Base-by-base conservation (phyloP, 92 coral and sea anemone genomes). In the Zoanthus sansibaricus region DNA sequence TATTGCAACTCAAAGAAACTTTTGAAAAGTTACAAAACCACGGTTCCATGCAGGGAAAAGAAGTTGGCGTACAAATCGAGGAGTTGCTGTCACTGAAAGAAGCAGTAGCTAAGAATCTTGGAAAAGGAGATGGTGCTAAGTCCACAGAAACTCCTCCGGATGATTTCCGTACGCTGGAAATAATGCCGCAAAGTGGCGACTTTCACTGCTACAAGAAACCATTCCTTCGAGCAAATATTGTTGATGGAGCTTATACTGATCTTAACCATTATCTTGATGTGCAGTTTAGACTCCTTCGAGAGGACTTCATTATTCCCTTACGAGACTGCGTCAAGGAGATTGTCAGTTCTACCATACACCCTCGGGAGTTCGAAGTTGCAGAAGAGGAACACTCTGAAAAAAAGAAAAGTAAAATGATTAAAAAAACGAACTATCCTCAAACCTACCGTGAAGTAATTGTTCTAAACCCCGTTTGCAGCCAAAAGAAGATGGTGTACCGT, bases 221-320 rank as follows among this genome's bases (percentile, higher is more conserved):
- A 66, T 96, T 94, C 66, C 90, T 96, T 12, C 97, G 98, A 32
- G 88, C 78, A 59, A 96, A 96, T 44, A 70, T 96, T 69, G 92
- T 87, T 2, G 92, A 93, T 45, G 87, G 86, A 44, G 86, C 89
- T 66, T 96, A 77, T 74, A 72, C 78, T 5, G 76, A 86, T 75
- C 91, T 94, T 37, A 93, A 94, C n/a, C 98, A 96, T 45, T 96
- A 96, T 52, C 91, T 96, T 1, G 98, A 96, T 75, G 96, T 96
- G 14, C 98, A 96, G 88, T 96, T 94, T 77, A 96, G 98, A 6
- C 83, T 96, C 48, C 89, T 96, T 3, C 83, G 92, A 20, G 98
- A 96, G 59, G 98, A 96, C 86, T 94, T 91, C 10, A 69, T 93
- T 42, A 91, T 88, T 20, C 94, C 93, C 0, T 90, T 96, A 7